phyloP scores from a whole-genome alignment of 1,140 invertebrate species.

The Oryzaephilus surinamensis region DNA sequence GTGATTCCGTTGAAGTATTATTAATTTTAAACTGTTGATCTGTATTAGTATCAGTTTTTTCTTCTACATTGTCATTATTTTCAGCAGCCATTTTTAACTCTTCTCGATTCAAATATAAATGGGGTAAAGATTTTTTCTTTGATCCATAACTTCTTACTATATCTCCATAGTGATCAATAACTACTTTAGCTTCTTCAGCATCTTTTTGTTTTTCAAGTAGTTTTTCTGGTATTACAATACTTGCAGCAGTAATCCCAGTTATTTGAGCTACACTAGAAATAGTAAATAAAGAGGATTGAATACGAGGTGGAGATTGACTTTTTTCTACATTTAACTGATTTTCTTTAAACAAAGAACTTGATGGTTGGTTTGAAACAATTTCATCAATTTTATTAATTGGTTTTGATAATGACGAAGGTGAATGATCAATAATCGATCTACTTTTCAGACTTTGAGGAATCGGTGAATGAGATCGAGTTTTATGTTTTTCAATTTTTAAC shows the following conservation, averaged over 20 bases:
- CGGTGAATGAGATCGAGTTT: constrained; percentile 17
- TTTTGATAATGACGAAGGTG: no score
- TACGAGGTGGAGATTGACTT: background rate
- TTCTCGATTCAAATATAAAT: no score
- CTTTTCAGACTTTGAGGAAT: constrained; percentile 9
- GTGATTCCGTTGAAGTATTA: no score
- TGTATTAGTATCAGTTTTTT: no score
- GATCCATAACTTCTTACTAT: constrained; percentile 62
- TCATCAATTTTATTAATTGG: no score
- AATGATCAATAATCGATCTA: no score
- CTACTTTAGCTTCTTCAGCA: constrained; percentile 52
- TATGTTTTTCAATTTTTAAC: constrained; percentile 1
- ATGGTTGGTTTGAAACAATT: no score
- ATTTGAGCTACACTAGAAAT: constrained; percentile 23
- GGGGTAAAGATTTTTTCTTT: no score
- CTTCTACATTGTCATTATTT: no score
- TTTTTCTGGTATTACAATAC: constrained; percentile 29
- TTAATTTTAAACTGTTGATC: no score
- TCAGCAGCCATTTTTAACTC: no score
- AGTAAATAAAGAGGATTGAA: constrained; percentile 14
- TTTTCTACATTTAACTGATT: background rate
- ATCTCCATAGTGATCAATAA: constrained; percentile 70
- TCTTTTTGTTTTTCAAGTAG: constrained; percentile 25
- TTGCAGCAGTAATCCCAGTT: constrained; percentile 29
- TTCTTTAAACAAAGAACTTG: no score